Evolutionary conservation across 2,888 invertebrate species (phyloP).

Genomic region (Ptychoptera contaminata): DNA sequence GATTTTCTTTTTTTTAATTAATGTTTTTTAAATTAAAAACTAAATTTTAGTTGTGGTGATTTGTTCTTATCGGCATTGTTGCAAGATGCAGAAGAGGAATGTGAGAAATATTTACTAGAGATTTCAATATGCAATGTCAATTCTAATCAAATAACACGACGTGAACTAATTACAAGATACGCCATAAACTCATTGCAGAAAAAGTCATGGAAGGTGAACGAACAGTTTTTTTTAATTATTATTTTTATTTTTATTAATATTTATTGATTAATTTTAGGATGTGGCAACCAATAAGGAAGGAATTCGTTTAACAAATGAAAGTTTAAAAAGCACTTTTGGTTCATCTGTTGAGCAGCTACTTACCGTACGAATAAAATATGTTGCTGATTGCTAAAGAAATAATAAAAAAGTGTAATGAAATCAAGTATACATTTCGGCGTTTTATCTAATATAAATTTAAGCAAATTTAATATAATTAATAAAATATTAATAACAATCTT

Average conservation of each 20-base stretch:
- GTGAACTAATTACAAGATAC: constrained; percentile 5
- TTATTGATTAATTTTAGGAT: not conserved
- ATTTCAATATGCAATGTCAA: constrained; percentile 18
- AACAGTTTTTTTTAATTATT: not conserved
- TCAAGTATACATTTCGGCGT: no score
- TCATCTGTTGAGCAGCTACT: no score
- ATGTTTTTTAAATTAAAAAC: not conserved
- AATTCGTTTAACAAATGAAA: constrained; percentile 1
- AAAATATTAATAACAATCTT: no score
- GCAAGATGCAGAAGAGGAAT: constrained; percentile 18
- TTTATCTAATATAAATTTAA: no score
- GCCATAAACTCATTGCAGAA: constrained; percentile 6
- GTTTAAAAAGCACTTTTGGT: constrained; percentile 1
- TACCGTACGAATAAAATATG: no score
- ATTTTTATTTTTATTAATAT: not conserved
- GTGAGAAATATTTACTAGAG: constrained; percentile 21
- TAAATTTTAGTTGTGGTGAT: constrained; percentile 12
- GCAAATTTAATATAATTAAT: no score
- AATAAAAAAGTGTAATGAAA: no score
- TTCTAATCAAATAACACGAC: constrained; percentile 5
- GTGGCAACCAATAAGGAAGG: not conserved
- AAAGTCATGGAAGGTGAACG: constrained; percentile 7
- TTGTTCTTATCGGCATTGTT: constrained; percentile 17
- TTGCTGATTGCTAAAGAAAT: no score
- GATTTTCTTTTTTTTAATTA: not conserved